Conservation (phyloP, 2,113 vertebrate species). For the Nannobrachium achirus region DNA sequence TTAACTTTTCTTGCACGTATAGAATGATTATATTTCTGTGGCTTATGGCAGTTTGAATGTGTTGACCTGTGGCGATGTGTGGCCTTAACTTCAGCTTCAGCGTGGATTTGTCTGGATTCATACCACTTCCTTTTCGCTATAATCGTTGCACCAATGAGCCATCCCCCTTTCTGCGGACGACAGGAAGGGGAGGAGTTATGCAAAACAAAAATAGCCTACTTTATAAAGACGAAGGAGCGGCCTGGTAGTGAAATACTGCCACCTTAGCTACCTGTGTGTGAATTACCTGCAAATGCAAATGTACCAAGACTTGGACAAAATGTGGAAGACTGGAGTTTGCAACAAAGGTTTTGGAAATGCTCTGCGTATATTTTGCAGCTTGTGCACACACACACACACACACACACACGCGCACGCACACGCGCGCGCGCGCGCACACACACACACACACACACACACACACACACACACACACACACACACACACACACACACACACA, state of each 20-base stretch:
- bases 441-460: background rate
- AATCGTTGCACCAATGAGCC: constrained; percentile 41
- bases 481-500: background rate
- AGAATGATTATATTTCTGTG: constrained; percentile 31
- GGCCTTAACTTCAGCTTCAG: constrained; percentile 8
- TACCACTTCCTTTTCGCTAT: background rate
- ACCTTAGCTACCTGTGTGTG: too few relatives aligned
- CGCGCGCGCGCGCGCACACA: background rate
- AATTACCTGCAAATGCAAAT: too few relatives aligned
- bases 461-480: background rate
- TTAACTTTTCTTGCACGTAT: constrained; percentile 6
- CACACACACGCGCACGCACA: background rate
- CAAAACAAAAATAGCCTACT: too few relatives aligned
- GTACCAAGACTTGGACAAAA: too few relatives aligned
- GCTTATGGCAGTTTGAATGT: constrained; percentile 30
- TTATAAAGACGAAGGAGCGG: too few relatives aligned
- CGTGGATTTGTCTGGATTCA: constrained; percentile 41
- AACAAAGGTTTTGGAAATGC: too few relatives aligned
- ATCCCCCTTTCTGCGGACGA: background rate
- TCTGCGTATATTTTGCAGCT: background rate
- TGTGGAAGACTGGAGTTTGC: too few relatives aligned
- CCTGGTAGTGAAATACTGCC: too few relatives aligned
- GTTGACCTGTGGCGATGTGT: constrained; percentile 27
- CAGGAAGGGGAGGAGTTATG: background rate
- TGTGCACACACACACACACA: background rate